Conservation (phyloP, 2,113 vertebrate species). For the Pelecanoides urinatrix region DNA sequence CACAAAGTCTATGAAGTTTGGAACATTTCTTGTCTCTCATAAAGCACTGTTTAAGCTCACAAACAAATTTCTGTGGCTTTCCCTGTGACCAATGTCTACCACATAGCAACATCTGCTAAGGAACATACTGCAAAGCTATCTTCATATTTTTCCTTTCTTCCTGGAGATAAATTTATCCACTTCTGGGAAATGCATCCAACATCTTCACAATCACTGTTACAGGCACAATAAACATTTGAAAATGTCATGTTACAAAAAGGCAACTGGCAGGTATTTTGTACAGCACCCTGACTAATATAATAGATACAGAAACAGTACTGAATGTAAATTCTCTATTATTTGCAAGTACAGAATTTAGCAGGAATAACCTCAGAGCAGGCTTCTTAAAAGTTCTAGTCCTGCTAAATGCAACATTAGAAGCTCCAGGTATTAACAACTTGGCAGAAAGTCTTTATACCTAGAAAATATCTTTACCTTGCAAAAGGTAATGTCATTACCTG, state of each 20-base stretch:
- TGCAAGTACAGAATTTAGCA: background rate
- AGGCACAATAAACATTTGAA: background rate
- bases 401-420: background rate
- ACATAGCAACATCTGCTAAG: conserved; percentile 54
- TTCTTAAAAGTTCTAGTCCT: background rate
- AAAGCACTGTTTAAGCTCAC: background rate
- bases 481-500: too few relatives aligned
- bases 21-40: background rate
- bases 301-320: background rate
- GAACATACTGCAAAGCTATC: background rate
- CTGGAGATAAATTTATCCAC: conserved; percentile 9
- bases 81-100: conserved; percentile 18
- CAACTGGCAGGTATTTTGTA: background rate
- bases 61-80: conserved; percentile 34
- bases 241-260: background rate
- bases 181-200: conserved; percentile 15
- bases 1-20: background rate
- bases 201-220: background rate
- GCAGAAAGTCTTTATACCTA: background rate
- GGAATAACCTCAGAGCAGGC: background rate
- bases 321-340: background rate
- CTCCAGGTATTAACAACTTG: background rate
- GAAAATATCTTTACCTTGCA: background rate
- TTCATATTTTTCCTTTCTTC: background rate
- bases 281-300: background rate